These are phyloP conservation scores for Paracanthobrama guichenoti DNA, from an alignment of 2,113 vertebrate genomes.

Conservation along the genomic window DNA sequence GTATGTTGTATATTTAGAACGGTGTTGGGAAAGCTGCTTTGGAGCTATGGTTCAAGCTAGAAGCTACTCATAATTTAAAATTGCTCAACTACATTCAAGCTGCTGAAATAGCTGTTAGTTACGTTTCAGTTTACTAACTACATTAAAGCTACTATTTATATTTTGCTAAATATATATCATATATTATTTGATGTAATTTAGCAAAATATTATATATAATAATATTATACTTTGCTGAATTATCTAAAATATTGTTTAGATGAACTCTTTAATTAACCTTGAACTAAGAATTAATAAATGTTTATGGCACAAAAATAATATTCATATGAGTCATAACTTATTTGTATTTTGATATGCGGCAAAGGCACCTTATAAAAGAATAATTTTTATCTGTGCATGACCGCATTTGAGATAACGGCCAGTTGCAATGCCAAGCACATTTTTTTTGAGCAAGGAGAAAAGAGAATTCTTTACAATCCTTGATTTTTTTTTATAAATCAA, in stretches of 20 bases:
- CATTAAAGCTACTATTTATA: too few relatives aligned
- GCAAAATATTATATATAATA: too few relatives aligned
- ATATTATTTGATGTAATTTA: too few relatives aligned
- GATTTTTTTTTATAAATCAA: neutral
- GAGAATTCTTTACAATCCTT: neutral
- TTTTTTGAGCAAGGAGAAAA: neutral
- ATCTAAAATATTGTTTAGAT: too few relatives aligned
- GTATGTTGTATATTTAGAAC: slow-evolving; percentile 16
- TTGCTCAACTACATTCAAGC: too few relatives aligned
- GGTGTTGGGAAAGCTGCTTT: neutral
- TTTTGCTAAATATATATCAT: too few relatives aligned
- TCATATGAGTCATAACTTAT: neutral
- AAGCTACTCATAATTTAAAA: neutral
- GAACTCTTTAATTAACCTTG: too few relatives aligned
- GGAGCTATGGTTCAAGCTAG: neutral
- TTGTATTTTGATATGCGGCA: neutral
- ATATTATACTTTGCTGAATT: too few relatives aligned
- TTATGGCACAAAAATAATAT: neutral
- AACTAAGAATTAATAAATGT: too few relatives aligned
- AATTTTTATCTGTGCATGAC: neutral
- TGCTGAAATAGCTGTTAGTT: too few relatives aligned
- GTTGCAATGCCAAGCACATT: neutral
- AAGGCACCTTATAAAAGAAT: neutral
- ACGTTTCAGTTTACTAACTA: too few relatives aligned
- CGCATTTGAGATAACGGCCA: neutral